Conservation (phyloP, 2,113 vertebrate species). For the Archilochus colubris region DNA sequence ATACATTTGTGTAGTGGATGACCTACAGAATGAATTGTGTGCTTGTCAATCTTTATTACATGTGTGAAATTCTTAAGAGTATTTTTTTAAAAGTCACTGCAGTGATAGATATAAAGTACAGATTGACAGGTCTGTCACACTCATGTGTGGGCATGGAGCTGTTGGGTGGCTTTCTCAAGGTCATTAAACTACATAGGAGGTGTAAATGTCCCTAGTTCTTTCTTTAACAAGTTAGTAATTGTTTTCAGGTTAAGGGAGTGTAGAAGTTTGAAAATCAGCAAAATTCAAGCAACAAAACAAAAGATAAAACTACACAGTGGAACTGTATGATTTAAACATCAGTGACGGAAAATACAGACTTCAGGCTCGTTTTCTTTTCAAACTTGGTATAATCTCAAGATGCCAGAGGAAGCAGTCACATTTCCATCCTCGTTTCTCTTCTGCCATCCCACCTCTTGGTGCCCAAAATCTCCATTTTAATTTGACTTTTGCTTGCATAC, state of each 20-base stretch:
- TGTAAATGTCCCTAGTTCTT: background rate
- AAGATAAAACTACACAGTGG: background rate
- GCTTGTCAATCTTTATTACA: background rate
- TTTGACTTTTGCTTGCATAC: background rate
- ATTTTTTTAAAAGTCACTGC: background rate
- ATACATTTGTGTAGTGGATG: background rate
- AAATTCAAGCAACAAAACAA: background rate
- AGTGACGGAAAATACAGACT: background rate
- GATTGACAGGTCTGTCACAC: background rate
- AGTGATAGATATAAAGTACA: background rate
- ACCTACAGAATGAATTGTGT: background rate
- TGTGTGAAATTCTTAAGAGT: background rate
- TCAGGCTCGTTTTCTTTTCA: background rate
- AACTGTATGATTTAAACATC: background rate
- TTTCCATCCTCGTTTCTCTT: background rate
- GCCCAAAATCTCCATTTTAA: fast-evolving
- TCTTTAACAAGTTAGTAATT: background rate
- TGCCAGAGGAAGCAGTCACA: background rate
- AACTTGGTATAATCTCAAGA: background rate
- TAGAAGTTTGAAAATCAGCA: background rate
- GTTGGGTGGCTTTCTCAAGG: background rate
- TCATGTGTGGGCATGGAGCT: background rate
- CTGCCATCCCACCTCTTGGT: background rate
- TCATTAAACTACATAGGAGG: background rate
- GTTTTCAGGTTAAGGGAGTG: background rate